Base-by-base conservation (phyloP, 2,113 vertebrate genomes). In the Lepus americanus region DNA sequence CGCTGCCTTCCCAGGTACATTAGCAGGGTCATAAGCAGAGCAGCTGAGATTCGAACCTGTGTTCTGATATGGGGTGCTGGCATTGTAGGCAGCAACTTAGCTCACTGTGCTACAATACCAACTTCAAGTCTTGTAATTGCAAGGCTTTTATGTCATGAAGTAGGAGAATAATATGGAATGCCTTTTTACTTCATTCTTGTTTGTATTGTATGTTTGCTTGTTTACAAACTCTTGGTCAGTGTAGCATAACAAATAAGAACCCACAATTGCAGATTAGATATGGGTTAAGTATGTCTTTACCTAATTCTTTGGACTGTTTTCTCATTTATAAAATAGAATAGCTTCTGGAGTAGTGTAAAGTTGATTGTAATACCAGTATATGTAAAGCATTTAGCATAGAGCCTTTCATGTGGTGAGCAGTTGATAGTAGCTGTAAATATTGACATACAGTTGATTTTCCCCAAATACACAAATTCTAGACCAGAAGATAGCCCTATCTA, bases 61-160 rank as follows among this genome's bases (percentile, higher is more conserved):
- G 55, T 19, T 59, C 12, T 59, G 19, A 19, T 59, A 4, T 59
- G 17, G 19, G 55, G 10, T 59, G 55, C 55, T 6, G 6, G 55
- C 55, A 17, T 59, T 59, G 17, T 59, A 59, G 17, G 55, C 55
- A 59, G 13, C 55, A 59, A 19, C 55, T 59, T 59, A 59, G 55
- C 19, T 59, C 55, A 59, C 55, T 59, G 55, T 59, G 55, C 55
- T 59, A 59, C 55, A 19, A 19, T 59, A 19, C 6, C 14, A 59
- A 59, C 19, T 19, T 17, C 55, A 16, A 19, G 63, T 29, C 59
- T 82, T 96, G 74, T 89, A 61, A 73, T 74, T 63, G 90, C 3
- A 95, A 94, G 39, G 17, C 66, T 89, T 96, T 95, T 89, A 66
- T 67, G 53, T 39, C 9, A 31, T 76, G 44, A 91, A 81, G 23